Evolutionary conservation across 1,140 invertebrate genomes (phyloP).

Genomic region (Zaprionus capensis): DNA sequence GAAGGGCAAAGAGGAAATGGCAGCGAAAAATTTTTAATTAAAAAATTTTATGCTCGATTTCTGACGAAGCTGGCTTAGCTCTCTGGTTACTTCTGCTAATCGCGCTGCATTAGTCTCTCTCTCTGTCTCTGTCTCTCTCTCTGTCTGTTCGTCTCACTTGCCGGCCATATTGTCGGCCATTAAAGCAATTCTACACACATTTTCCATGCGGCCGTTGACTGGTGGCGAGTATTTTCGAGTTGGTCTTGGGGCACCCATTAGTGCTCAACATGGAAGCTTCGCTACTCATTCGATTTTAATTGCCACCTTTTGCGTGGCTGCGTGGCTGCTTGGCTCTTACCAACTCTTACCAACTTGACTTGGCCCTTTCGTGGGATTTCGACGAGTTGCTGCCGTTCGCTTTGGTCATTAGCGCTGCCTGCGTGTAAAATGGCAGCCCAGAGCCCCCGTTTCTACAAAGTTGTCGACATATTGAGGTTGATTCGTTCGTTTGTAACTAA

Average conservation of each 20-base stretch:
- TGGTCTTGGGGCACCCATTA: slow-evolving; percentile 66
- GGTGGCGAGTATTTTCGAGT: slow-evolving; percentile 14
- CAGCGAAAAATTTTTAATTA: slow-evolving; percentile 70
- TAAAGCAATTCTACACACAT: slow-evolving; percentile 82
- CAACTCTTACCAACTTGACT: slow-evolving; percentile 24
- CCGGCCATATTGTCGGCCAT: slow-evolving; percentile 81
- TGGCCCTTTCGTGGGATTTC: slow-evolving; percentile 78
- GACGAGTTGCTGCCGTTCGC: slow-evolving; percentile 27
- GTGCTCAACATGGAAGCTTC: slow-evolving; percentile 82
- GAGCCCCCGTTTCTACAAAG: slow-evolving; percentile 59
- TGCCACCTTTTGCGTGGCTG: slow-evolving; percentile 67
- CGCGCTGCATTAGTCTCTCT: slow-evolving; percentile 61
- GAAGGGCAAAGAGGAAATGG: slow-evolving; percentile 18
- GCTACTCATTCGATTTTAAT: slow-evolving; percentile 82
- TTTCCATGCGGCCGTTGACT: slow-evolving; percentile 51
- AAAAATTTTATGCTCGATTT: slow-evolving; percentile 83
- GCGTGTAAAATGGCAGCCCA: slow-evolving; percentile 79
- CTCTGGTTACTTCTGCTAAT: slow-evolving; percentile 27
- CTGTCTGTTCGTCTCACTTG: background rate
- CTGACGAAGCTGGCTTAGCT: slow-evolving; percentile 61
- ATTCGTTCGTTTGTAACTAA: slow-evolving; percentile 77
- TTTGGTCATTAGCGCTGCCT: slow-evolving; percentile 73
- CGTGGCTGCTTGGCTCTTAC: slow-evolving; percentile 44
- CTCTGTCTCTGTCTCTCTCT: background rate
- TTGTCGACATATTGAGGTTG: slow-evolving; percentile 81